Evolutionary conservation across 2,888 invertebrate species (phyloP).

Genomic region (Lycaena phlaeas): DNA sequence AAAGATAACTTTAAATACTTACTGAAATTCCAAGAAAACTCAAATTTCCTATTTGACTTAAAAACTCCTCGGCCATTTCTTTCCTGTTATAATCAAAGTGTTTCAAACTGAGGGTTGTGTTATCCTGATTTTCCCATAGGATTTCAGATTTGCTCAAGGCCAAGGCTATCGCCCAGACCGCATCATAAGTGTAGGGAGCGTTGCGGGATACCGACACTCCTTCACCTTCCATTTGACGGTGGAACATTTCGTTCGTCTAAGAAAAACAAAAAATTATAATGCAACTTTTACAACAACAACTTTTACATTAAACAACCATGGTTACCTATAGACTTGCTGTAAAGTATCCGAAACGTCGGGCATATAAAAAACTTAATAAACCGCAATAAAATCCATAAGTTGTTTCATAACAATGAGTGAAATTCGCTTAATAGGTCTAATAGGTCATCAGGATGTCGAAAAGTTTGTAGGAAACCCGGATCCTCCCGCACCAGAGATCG

Average conservation of each 20-base stretch:
- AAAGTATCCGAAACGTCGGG: no score
- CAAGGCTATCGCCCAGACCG: slow-evolving; percentile 91
- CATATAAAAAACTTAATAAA: no score
- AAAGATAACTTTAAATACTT: no score
- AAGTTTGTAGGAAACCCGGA: no score
- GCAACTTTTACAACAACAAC: no score
- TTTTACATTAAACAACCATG: no score
- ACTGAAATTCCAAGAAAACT: slow-evolving; percentile 91
- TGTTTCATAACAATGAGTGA: no score
- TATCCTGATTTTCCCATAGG: slow-evolving; percentile 57
- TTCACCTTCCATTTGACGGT: slow-evolving; percentile 67
- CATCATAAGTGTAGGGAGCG: slow-evolving; percentile 89
- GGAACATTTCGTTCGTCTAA: slow-evolving; percentile 78
- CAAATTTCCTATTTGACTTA: slow-evolving; percentile 79
- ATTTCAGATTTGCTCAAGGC: slow-evolving; percentile 79
- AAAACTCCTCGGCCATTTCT: slow-evolving; percentile 81
- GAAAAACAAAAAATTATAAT: slow-evolving; percentile 10
- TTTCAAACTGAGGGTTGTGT: slow-evolving; percentile 53
- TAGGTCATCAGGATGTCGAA: no score
- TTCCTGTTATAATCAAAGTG: slow-evolving; percentile 82
- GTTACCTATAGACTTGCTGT: no score
- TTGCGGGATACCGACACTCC: slow-evolving; percentile 75
- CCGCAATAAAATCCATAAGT: no score
- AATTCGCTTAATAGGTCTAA: no score
- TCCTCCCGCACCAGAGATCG: no score